Evolutionary conservation across 2,797 vertebrate species (phyloP).

Genomic region (Falco naumanni): DNA sequence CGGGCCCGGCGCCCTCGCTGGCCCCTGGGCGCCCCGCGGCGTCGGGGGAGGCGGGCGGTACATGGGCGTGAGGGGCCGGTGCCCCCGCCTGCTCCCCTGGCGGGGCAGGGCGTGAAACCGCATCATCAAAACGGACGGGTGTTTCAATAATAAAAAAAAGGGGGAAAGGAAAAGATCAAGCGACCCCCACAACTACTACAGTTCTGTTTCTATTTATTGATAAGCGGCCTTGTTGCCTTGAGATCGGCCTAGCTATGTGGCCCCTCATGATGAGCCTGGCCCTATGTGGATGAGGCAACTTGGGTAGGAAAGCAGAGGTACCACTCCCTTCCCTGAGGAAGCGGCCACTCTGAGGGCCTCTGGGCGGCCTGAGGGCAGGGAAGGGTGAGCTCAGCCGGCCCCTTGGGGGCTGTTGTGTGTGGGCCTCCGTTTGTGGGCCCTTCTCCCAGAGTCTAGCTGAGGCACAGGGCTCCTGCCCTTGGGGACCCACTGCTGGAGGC

Average conservation of each 20-base stretch:
- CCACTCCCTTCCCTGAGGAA: no score
- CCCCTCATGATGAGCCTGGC: neutral
- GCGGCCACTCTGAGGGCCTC: accelerated
- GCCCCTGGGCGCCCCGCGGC: no score
- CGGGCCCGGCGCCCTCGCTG: neutral
- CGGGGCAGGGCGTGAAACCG: neutral
- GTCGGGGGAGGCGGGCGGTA: no score
- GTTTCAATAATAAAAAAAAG: neutral
- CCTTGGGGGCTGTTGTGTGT: accelerated
- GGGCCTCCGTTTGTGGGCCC: accelerated
- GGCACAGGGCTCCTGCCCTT: neutral
- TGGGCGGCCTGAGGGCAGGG: neutral
- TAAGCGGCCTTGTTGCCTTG: neutral
- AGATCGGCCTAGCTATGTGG: neutral
- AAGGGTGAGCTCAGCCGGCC: no score
- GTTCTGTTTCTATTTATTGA: neutral
- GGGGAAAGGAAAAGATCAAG: no score
- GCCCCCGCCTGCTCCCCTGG: no score
- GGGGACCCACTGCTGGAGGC: accelerated
- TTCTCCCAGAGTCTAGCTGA: neutral
- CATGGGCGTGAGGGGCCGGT: neutral
- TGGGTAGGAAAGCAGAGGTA: neutral
- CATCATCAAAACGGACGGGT: neutral
- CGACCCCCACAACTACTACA: no score
- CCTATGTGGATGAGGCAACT: neutral